These are phyloP conservation scores for Ophioninae sp. DNA, from an alignment of 2,888 invertebrate species.

Conservation along the genomic window DNA sequence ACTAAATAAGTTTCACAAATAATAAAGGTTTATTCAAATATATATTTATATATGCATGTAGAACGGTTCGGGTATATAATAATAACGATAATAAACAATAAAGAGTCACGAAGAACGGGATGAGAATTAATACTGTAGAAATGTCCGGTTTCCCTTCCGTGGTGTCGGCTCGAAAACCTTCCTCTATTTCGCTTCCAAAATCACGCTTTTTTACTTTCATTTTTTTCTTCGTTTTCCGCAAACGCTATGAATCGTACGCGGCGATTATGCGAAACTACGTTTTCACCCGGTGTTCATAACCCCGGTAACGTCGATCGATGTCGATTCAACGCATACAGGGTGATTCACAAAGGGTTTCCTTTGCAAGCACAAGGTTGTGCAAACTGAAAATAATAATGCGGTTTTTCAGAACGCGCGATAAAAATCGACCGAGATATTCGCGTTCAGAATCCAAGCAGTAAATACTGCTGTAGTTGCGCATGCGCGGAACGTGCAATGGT, in stretches of 20 bases:
- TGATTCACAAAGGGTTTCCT: no score
- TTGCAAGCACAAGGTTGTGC: no score
- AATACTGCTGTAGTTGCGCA: no score
- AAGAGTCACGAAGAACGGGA: conserved; percentile 22
- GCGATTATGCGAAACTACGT: not conserved
- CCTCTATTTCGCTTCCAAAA: not conserved
- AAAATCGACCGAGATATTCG: no score
- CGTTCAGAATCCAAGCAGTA: no score
- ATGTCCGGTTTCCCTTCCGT: not conserved
- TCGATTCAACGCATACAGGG: no score
- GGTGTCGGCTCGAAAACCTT: conserved; percentile 1
- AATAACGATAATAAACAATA: conserved; percentile 15
- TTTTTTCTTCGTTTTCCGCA: not conserved
- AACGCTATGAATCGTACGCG: not conserved
- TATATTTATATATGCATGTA: conserved; percentile 29
- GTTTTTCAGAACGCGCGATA: no score
- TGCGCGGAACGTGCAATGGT: no score
- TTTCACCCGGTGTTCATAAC: not conserved
- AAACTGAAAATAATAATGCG: no score
- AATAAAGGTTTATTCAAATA: conserved; percentile 32
- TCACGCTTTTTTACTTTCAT: not conserved
- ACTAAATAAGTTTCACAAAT: conserved; percentile 51
- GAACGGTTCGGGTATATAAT: conserved; percentile 23
- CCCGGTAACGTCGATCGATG: no score
- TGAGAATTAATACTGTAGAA: conserved; percentile 29